Conservation (phyloP, 2,888 invertebrate species). For the Conchocele bisecta region DNA sequence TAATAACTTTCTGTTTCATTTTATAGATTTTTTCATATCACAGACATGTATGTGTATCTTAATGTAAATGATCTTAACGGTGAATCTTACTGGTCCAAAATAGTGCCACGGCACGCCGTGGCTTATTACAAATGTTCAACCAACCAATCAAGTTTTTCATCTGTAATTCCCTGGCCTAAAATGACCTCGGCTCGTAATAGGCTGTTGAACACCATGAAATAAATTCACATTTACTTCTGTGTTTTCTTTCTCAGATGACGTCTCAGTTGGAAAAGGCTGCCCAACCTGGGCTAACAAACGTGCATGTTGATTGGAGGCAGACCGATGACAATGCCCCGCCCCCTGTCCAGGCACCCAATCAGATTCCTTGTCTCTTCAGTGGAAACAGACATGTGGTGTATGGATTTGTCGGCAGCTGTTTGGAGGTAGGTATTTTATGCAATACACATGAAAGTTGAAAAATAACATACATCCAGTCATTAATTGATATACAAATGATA, state of each 20-base stretch:
- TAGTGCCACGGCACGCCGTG: too few species aligned
- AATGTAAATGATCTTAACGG: too few species aligned
- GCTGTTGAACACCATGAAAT: background rate
- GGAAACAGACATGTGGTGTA: slow-evolving; percentile 80
- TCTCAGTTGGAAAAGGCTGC: slow-evolving; percentile 71
- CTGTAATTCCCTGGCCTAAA: background rate
- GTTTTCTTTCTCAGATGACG: slow-evolving; percentile 67
- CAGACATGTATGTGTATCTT: too few species aligned
- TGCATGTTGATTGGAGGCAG: slow-evolving; percentile 79
- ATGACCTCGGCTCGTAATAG: background rate
- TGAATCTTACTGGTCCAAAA: too few species aligned
- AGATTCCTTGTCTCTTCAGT: slow-evolving; percentile 79
- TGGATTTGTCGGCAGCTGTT: slow-evolving; percentile 80
- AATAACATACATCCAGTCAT: too few species aligned
- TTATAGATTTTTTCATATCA: too few species aligned
- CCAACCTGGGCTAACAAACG: slow-evolving; percentile 77
- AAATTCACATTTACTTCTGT: background rate
- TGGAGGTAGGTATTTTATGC: slow-evolving; percentile 76
- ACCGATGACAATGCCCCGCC: slow-evolving; percentile 63
- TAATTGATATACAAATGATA: too few species aligned
- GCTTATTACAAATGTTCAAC: too few species aligned
- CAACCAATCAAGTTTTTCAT: too few species aligned
- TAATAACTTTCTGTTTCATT: too few species aligned
- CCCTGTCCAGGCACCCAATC: slow-evolving; percentile 77
- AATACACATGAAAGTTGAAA: too few species aligned